phyloP scores from a whole-genome alignment of 2,113 vertebrate species.

The Labrus mixtus region DNA sequence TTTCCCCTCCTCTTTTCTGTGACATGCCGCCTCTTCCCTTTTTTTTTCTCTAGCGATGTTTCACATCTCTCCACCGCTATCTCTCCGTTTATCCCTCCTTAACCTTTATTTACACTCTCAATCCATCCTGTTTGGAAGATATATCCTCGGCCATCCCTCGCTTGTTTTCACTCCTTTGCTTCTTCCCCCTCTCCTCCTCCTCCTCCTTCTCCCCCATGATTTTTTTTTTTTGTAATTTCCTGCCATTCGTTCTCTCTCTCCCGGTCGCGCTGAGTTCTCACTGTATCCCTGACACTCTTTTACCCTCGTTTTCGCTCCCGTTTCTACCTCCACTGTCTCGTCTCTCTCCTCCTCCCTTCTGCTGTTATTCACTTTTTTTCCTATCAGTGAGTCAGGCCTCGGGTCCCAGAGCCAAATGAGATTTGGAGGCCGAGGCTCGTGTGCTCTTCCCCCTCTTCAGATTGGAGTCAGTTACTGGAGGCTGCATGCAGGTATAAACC shows the following conservation, averaged over 20 bases:
- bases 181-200: conserved; percentile 18
- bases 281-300: conserved; percentile 51
- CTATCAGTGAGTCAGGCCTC: conserved; percentile 66
- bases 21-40: conserved; percentile 39
- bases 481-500: conserved; percentile 79
- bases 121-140: conserved; percentile 57
- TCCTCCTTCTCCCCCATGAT: conserved; percentile 1
- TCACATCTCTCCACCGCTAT: conserved; percentile 42
- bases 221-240: conserved; percentile 49
- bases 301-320: conserved; percentile 36
- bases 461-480: conserved; percentile 75
- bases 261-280: conserved; percentile 22
- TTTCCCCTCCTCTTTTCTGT: conserved; percentile 9
- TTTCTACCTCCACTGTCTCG: conserved; percentile 41
- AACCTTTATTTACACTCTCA: conserved; percentile 75
- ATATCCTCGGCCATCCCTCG: conserved; percentile 24
- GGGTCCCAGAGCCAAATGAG: conserved; percentile 79
- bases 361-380: conserved; percentile 49
- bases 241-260: conserved; percentile 58
- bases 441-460: conserved; percentile 49
- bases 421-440: conserved; percentile 75
- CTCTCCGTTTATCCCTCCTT: conserved; percentile 67
- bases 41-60: conserved; percentile 28
- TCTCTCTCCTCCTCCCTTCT: conserved; percentile 7
- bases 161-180: conserved; percentile 31